Percentiles rank a stretch among this genome's conserved stretches.
Evolutionary conservation across 1,140 invertebrate species (phyloP).

Genomic region (Agrypnia vestita): DNA sequence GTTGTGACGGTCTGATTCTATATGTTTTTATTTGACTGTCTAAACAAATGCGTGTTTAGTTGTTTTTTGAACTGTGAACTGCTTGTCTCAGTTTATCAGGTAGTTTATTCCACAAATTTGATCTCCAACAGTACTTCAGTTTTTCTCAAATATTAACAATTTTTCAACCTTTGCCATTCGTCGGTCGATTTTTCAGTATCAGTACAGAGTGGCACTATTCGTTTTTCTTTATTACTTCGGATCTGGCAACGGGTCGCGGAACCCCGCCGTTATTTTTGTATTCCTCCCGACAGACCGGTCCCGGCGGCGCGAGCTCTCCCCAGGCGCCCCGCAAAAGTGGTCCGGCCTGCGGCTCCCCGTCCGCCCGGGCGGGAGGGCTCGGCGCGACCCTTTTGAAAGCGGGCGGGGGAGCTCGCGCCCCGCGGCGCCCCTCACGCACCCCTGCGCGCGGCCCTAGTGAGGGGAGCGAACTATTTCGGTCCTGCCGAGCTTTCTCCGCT

Average conservation of each 20-base stretch:
- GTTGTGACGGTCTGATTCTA: too few relatives aligned
- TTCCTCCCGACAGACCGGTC: not conserved
- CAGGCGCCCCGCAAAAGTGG: not conserved
- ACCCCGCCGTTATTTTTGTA: constrained; percentile 23
- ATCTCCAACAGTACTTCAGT: too few relatives aligned
- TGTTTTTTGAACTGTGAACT: too few relatives aligned
- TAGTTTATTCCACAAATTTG: too few relatives aligned
- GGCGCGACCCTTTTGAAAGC: too few relatives aligned
- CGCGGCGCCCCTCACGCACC: not conserved
- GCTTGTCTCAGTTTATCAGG: too few relatives aligned
- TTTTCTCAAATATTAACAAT: too few relatives aligned
- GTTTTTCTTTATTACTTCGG: not conserved
- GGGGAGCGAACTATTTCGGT: constrained; percentile 9
- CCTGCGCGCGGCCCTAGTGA: not conserved
- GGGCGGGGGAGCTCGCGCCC: not conserved
- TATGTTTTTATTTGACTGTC: too few relatives aligned
- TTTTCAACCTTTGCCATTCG: too few relatives aligned
- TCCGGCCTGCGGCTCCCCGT: not conserved
- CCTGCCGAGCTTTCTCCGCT: constrained; percentile 1
- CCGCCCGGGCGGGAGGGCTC: too few relatives aligned
- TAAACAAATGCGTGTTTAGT: too few relatives aligned
- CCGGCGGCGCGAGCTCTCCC: not conserved
- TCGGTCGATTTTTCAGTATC: too few relatives aligned
- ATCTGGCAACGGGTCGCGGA: not conserved
- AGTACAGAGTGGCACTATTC: not conserved